Evolutionary conservation across 2,888 invertebrate species (phyloP).

Genomic region (Masnerella sp.): DNA sequence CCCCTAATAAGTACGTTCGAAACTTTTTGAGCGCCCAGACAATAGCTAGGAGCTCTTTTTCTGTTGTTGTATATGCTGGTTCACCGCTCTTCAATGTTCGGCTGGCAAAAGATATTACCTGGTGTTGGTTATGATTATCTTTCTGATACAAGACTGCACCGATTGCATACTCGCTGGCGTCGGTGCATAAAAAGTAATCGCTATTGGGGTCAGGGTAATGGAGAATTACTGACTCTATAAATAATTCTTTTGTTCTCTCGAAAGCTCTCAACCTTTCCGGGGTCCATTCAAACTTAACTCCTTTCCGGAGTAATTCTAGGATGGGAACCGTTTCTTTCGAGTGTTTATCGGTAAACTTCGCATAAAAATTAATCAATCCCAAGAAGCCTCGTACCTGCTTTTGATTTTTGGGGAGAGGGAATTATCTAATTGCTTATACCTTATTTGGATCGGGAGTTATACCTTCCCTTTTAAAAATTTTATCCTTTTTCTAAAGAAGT

Average conservation of each 20-base stretch:
- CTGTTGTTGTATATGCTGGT: conserved; percentile 60
- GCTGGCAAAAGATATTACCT: conserved; percentile 61
- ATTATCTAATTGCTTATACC: not conserved
- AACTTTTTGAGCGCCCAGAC: conserved; percentile 63
- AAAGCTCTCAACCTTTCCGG: not conserved
- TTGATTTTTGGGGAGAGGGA: not conserved
- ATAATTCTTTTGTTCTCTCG: not conserved
- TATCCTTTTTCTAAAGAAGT: not conserved
- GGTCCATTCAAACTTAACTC: conserved; percentile 1
- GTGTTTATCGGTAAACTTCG: not conserved
- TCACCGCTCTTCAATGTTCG: conserved; percentile 58
- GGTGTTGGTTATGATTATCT: conserved; percentile 1
- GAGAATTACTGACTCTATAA: conserved; percentile 4
- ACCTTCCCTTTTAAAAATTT: conserved; percentile 9
- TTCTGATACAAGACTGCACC: conserved; percentile 31
- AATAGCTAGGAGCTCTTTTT: conserved; percentile 64
- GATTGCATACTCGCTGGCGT: conserved; percentile 53
- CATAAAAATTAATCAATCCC: conserved; percentile 4
- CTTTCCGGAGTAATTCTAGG: not conserved
- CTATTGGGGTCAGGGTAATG: conserved; percentile 12
- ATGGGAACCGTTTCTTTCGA: not conserved
- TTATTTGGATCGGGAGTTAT: conserved; percentile 7
- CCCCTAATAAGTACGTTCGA: conserved; percentile 63
- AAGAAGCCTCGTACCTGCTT: conserved; percentile 1
- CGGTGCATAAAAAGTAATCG: conserved; percentile 10